phyloP scores from a whole-genome alignment of 35 echinoderm and acorn worm species.

The Ptychodera flava region DNA sequence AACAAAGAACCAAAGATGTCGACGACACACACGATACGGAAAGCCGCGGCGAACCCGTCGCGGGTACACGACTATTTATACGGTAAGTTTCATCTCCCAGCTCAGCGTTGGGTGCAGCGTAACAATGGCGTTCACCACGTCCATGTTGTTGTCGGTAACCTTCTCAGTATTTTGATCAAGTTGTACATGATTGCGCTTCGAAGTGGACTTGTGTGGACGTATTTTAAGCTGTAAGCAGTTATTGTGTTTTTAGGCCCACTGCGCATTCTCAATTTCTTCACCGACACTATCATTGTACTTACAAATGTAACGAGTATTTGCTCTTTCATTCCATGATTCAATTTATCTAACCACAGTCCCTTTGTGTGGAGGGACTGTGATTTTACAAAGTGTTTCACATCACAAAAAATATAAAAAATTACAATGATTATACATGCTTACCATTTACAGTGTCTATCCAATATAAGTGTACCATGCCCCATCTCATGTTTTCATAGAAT shows the following conservation, averaged over 20 bases:
- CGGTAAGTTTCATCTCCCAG: slow-evolving; percentile 44
- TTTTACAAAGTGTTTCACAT: too few relatives aligned
- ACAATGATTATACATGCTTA: too few relatives aligned
- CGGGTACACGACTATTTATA: slow-evolving; percentile 97
- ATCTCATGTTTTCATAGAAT: too few relatives aligned
- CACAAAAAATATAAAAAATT: too few relatives aligned
- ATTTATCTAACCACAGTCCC: too few relatives aligned
- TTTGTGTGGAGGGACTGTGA: too few relatives aligned
- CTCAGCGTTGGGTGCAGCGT: not conserved
- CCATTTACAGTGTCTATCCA: too few relatives aligned
- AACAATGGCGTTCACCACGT: not conserved
- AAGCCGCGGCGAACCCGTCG: slow-evolving; percentile 63
- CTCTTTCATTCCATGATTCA: too few relatives aligned
- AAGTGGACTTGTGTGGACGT: too few relatives aligned
- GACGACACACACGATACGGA: slow-evolving; percentile 69
- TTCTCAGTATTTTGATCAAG: not conserved
- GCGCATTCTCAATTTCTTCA: not conserved
- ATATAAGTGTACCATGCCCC: too few relatives aligned
- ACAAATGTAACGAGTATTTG: too few relatives aligned
- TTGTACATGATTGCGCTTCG: not conserved
- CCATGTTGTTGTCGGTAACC: not conserved
- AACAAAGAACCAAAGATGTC: slow-evolving; percentile 59
- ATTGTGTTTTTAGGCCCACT: not conserved
- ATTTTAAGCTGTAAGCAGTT: not conserved
- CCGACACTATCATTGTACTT: too few relatives aligned